Conservation (phyloP, 2,888 invertebrate genomes). For the Drosophila atripex region DNA sequence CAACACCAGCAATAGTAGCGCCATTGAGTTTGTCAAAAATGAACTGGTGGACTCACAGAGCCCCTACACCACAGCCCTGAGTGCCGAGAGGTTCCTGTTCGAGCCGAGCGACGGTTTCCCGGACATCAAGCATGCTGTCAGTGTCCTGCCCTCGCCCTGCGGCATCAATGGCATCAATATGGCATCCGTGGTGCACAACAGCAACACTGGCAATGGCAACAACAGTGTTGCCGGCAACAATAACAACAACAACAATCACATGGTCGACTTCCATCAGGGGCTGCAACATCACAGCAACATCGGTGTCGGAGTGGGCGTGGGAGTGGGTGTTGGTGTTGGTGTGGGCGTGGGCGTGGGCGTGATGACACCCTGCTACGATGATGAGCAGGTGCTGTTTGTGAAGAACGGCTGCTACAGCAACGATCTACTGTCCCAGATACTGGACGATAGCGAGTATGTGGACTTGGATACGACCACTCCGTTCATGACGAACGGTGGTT, state of each 20-base stretch:
- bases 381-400: slow-evolving; percentile 78
- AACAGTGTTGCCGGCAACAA: slow-evolving; percentile 27
- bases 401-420: slow-evolving; percentile 81
- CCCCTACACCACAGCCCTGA: slow-evolving; percentile 83
- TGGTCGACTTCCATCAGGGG: slow-evolving; percentile 69
- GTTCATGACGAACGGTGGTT: slow-evolving; percentile 83
- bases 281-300: slow-evolving; percentile 43
- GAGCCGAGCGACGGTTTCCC: slow-evolving; percentile 82
- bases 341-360: slow-evolving; percentile 51
- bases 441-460: slow-evolving; percentile 82
- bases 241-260: slow-evolving; percentile 65
- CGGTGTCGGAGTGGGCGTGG: slow-evolving; percentile 44
- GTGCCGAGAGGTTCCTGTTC: slow-evolving; percentile 83
- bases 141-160: slow-evolving; percentile 72
- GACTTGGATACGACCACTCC: slow-evolving; percentile 83
- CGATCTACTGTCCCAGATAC: slow-evolving; percentile 81
- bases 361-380: slow-evolving; percentile 79
- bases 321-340: slow-evolving; percentile 54
- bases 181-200: slow-evolving; percentile 53
- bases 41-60: slow-evolving; percentile 83
- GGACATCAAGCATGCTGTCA: slow-evolving; percentile 82
- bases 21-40: slow-evolving; percentile 83
- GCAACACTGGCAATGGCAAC: slow-evolving; percentile 24
- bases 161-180: slow-evolving; percentile 65
- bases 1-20: slow-evolving; percentile 74